Base-by-base conservation (phyloP, 2,888 invertebrate genomes). In the Saturnia pavonia region DNA sequence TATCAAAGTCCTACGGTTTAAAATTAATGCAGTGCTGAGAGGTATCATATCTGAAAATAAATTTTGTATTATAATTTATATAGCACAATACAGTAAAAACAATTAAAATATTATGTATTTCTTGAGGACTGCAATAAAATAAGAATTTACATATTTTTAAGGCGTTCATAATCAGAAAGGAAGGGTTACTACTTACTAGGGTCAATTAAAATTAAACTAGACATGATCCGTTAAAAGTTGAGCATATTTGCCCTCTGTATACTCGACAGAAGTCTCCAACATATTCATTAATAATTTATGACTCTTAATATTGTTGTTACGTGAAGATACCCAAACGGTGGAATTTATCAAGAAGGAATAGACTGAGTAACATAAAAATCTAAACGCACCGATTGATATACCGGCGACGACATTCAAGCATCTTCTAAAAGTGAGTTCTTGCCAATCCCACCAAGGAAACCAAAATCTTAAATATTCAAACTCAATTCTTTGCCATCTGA, bases 1-100 rank as follows among this genome's bases (percentile, higher is more conserved):
- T 7, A 90, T 22, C 0, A 90, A 14, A 0, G 79, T 77, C 48
- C 90, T 78, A 6, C 82, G 72, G 67, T 86, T 89, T 19, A 90
- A 67, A 16, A 90, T 74, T 0, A 79, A 43, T 0, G 76, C 89
- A 0, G 84, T 83, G 3, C 81, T 79, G 0, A 89, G 74, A 1
- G 85, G 85, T 0, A 70, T 0, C 0, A 82, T 72, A 74, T 85
- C 88, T 89, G 84, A 42, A 82, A 82, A 75, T 65, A 60, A 22
- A 40, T n/a, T 60, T 25, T 12, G 27, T 12, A 8, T 16, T 40
- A 3, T 34, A 22, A 27, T 65, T 16, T 27, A 34, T 16, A 45
- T 19, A 51, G 25, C 22, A 57, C 9, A n/a, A 14, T 27, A 19
- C 51, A 25, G 8, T 68, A 16, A 7, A n/a, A 16, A 34, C 14